Conservation (phyloP, 64 coral and sea anemone species). For the Pocillopora damicornis region DNA sequence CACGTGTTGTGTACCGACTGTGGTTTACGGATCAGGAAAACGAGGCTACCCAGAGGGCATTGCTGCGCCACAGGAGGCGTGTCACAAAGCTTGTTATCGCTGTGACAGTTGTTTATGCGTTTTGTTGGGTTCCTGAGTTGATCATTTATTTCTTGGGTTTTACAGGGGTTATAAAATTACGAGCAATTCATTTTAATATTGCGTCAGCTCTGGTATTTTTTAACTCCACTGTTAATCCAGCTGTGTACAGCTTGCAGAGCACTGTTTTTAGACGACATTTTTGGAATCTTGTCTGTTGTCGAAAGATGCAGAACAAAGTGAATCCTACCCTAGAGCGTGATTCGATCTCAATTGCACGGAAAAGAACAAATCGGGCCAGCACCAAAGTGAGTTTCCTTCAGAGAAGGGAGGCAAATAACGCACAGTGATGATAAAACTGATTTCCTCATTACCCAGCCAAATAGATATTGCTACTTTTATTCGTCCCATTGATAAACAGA, state of each 20-base stretch:
- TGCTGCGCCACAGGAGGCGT: constrained; percentile 13
- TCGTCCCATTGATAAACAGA: no score
- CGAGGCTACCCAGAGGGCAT: background rate
- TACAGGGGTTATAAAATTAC: background rate
- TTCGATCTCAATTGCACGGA: background rate
- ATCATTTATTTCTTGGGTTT: background rate
- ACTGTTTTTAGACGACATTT: constrained; percentile 17
- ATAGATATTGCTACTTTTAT: no score
- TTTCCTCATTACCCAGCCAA: no score
- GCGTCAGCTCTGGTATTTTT: constrained; percentile 14
- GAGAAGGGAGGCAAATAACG: background rate
- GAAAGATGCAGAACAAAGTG: background rate
- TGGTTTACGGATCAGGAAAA: constrained; percentile 11
- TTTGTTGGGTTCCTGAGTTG: constrained; percentile 36
- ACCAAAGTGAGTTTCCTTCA: background rate
- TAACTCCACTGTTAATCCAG: constrained; percentile 44
- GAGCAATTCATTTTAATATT: background rate
- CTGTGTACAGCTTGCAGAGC: constrained; percentile 44
- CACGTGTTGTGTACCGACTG: background rate
- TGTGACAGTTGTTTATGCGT: constrained; percentile 12
- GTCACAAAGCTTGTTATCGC: constrained; percentile 35
- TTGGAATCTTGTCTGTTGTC: background rate
- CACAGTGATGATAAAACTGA: no score
- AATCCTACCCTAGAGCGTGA: background rate
- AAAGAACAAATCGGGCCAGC: background rate